Evolutionary conservation across 2,797 vertebrate genomes (phyloP).

Genomic region (Tinamus major): DNA sequence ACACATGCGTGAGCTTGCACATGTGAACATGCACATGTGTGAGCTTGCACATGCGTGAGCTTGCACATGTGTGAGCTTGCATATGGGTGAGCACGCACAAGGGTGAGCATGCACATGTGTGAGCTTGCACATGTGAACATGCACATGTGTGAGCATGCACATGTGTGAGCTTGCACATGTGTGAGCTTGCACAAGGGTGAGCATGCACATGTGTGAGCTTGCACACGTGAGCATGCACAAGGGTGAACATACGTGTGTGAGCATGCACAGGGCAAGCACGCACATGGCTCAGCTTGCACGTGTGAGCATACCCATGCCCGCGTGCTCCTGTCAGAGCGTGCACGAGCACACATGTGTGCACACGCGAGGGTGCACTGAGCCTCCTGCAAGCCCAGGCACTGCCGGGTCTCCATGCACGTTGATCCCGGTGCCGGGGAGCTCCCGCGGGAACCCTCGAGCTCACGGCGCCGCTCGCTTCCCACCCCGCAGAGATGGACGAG

Average conservation of each 20-base stretch:
- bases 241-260: accelerated
- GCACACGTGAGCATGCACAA: too few species aligned
- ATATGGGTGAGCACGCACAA: too few species aligned
- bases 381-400: not conserved
- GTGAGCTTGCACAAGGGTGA: not conserved
- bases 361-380: accelerated
- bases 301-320: too few species aligned
- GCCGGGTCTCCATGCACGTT: accelerated
- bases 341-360: too few species aligned
- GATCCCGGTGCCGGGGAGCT: accelerated
- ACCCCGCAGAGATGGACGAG: conserved; percentile 87
- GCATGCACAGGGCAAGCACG: not conserved
- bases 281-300: too few species aligned
- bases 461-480: not conserved
- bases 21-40: too few species aligned
- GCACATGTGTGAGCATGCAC: not conserved
- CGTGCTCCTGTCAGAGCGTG: too few species aligned
- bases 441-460: not conserved
- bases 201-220: too few species aligned
- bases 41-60: too few species aligned
- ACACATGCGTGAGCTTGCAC: too few species aligned
- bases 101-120: too few species aligned
- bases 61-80: not conserved
- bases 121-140: too few species aligned
- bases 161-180: not conserved